phyloP scores from a whole-genome alignment of 2,888 invertebrate genomes.

The Frankliniella fusca region DNA sequence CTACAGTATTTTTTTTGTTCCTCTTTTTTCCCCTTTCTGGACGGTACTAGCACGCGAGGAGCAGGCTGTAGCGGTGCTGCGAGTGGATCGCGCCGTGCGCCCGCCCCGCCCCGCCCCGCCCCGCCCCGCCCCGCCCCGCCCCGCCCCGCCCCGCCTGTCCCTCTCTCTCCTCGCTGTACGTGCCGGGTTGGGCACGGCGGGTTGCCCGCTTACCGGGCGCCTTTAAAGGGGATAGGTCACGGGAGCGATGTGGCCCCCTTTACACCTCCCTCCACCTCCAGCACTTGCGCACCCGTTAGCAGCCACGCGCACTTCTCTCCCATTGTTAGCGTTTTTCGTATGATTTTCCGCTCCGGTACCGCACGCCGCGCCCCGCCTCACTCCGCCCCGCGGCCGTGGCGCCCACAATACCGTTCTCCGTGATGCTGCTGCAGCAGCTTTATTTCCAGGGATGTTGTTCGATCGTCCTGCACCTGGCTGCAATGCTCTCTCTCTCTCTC shows the following conservation, averaged over 20 bases:
- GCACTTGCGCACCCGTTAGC: background rate
- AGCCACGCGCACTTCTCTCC: background rate
- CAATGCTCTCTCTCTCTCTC: too few species aligned
- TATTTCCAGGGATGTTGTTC: too few species aligned
- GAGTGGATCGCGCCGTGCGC: background rate
- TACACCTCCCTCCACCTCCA: background rate
- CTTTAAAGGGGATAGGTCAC: conserved; percentile 24
- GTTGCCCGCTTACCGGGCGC: conserved; percentile 7
- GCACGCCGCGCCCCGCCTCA: background rate
- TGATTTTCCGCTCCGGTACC: background rate
- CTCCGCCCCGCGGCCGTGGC: background rate
- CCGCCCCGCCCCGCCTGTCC: background rate
- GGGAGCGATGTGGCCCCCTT: background rate
- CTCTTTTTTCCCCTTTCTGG: background rate
- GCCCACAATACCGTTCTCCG: too few species aligned
- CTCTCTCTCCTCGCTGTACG: too few species aligned
- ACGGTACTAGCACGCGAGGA: background rate
- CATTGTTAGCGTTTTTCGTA: background rate
- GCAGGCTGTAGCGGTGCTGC: background rate
- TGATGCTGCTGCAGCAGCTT: too few species aligned
- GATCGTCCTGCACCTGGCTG: too few species aligned
- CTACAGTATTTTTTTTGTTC: too few species aligned
- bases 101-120: background rate
- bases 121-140: background rate
- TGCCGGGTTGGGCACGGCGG: background rate